Evolutionary conservation across 2,888 invertebrate genomes (phyloP), one percentile per base, ranked within the genome.

Genomic region (Eulithis testata): DNA sequence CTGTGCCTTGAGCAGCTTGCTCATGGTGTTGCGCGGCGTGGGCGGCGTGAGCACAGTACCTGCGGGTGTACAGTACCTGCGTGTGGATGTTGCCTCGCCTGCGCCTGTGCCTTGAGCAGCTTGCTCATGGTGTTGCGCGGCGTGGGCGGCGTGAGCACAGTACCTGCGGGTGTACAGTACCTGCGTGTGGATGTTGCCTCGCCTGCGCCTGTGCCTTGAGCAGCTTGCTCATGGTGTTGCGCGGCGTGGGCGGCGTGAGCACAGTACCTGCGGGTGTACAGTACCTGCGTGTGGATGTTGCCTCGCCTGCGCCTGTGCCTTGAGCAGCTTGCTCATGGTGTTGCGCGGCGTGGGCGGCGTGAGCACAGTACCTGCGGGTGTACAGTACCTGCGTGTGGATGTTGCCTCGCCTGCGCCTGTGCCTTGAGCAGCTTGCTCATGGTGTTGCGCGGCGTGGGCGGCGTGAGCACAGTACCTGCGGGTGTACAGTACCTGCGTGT

Each of bases 121-220:
- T 93, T 93, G 87, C 89, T 90, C 93, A 93, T 93, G 73, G 93
- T 93, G 84, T 92, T 93, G 68, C 92, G 85, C 70, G 92, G 91
- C 67, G 90, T 89, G 75, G 91, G 88, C 72, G 90, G 91, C 69
- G 89, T n/a, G n/a, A n/a, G n/a, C n/a, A n/a, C n/a, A n/a, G n/a
- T n/a, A n/a, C 3, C 31, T 31, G 31, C 31, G 31, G 4, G 40
- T 40, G 40, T 40, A 8, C 40, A 8, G 49, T 62, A 59, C 57
- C 59, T 21, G 63, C n/a, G 65, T 45, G 55, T 47, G 63, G 62
- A 3, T 70, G 66, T 64, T 37, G 61, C 53, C 70, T 59, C 61
- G 78, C 81, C 80, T 85, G 84, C 73, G 91, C 88, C 84, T 91
- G 90, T 77, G 86, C 86, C 81, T 93, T 93, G 59, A 93, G 89